Conservation (phyloP, 23 tunicate genomes). For the Styela plicata region DNA sequence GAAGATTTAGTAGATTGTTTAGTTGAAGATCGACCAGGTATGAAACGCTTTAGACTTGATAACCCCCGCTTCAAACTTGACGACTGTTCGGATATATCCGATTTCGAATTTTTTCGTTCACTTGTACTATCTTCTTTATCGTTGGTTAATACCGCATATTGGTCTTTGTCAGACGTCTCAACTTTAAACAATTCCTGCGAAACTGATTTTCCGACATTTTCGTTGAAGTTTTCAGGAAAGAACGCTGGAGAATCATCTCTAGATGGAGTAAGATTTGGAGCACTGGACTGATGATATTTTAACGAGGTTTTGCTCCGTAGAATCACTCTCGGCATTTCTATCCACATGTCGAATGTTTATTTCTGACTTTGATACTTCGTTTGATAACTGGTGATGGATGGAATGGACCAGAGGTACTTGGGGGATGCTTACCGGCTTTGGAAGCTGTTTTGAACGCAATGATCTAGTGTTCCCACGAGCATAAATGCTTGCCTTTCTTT, state of each 20-base stretch:
- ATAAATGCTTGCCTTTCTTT: constrained; percentile 36
- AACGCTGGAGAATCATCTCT: not conserved
- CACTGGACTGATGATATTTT: not conserved
- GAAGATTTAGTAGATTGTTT: not conserved
- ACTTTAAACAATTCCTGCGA: not conserved
- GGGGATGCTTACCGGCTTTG: constrained; percentile 72
- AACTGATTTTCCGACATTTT: not conserved
- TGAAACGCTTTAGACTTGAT: not conserved
- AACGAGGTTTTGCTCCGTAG: not conserved
- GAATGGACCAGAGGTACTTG: constrained; percentile 39
- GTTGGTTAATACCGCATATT: not conserved
- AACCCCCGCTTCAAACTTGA: constrained; percentile 6
- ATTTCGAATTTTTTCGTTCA: not conserved
- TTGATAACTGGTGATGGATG: not conserved
- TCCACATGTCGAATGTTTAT: not conserved
- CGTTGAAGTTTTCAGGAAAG: not conserved
- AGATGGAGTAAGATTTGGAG: not conserved
- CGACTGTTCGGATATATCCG: not conserved
- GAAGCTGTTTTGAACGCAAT: constrained; percentile 42
- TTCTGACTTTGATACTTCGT: constrained; percentile 11
- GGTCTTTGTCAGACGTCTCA: not conserved
- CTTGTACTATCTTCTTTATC: not conserved
- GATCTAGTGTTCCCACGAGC: constrained; percentile 42
- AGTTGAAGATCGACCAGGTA: not conserved
- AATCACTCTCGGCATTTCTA: not conserved